Base-by-base conservation (phyloP, 2,113 vertebrate species). In the Xyrauchen texanus region DNA sequence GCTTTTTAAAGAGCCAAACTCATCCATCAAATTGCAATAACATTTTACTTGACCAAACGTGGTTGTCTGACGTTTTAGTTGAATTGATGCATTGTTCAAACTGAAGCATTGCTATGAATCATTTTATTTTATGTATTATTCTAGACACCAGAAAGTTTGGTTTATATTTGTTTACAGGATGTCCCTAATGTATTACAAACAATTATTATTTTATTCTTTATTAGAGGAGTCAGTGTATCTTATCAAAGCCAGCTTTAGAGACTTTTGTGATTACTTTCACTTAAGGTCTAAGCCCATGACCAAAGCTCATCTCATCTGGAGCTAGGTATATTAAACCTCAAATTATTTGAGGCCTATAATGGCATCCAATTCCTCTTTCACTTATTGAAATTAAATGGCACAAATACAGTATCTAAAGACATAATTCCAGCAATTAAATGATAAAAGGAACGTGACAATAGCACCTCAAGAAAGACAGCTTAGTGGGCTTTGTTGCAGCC, bases 381-480 rank as follows among this genome's bases (percentile, higher is more conserved):
- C 55, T 60, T 2, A 9, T 6, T 60, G 44, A 51, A 74, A 74
- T 74, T 58, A 45, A 74, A 49, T 58, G 60, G 45, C 68, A 55
- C 8, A 76, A n/a, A 89, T 81, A 8, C 81, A 70, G 34, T 5
- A 42, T 86, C 68, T 85, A 83, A 66, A n/a, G n/a, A n/a, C n/a
- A 71, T 90, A 84, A 85, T 88, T 84, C 79, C 72, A 82, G 79
- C 85, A 87, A 87, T 90, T 88, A 88, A 88, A 86, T 86, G 76
- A 88, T 89, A 87, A 87, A 87, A 80, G 16, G 51, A 74, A 57
- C 68, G 55, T n/a, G 81, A 85, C 81, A 79, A 85, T 85, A 81
- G 69, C 76, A 65, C 52, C 49, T 68, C 46, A 51, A 73, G 77
- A 86, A 86, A 82, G 68, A 78, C 78, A 83, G 81, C 69, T 72